Conservation (phyloP, 2,888 invertebrate species). For the Amphipyra berbera region DNA sequence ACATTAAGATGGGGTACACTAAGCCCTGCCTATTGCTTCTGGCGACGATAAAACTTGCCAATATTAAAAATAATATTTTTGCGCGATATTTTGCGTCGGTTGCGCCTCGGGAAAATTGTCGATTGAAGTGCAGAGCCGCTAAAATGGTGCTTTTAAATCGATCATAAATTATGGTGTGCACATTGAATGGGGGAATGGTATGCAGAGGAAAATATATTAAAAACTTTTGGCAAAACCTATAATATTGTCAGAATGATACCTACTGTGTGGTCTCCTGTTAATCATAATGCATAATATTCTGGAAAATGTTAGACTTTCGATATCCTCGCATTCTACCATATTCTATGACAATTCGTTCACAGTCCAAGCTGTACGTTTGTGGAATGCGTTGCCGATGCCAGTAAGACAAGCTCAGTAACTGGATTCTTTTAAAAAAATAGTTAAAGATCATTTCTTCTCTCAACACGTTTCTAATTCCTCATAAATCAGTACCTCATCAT, state of each 20-base stretch:
- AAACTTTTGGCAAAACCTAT: neutral
- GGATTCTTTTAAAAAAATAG: too few species aligned
- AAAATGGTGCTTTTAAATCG: conserved; percentile 45
- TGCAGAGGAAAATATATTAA: neutral
- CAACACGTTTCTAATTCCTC: too few species aligned
- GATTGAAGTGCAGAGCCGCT: conserved; percentile 43
- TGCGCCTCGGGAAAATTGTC: conserved; percentile 71
- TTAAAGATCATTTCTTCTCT: too few species aligned
- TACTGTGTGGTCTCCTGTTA: neutral
- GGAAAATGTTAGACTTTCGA: too few species aligned
- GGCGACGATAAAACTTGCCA: conserved; percentile 69
- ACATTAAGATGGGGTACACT: conserved; percentile 63
- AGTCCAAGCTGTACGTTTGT: too few species aligned
- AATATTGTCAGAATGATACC: neutral
- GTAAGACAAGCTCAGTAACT: too few species aligned
- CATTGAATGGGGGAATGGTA: neutral
- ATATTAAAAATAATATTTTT: conserved; percentile 67
- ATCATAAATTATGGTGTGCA: conserved; percentile 3
- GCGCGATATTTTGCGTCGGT: conserved; percentile 60
- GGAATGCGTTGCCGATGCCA: too few species aligned
- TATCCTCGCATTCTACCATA: too few species aligned
- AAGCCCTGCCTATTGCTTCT: conserved; percentile 66
- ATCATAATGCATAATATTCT: too few species aligned
- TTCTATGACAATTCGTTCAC: too few species aligned
- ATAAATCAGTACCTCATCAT: too few species aligned